Evolutionary conservation across 2,888 invertebrate genomes (phyloP).

Genomic region (Drosophila mettleri): DNA sequence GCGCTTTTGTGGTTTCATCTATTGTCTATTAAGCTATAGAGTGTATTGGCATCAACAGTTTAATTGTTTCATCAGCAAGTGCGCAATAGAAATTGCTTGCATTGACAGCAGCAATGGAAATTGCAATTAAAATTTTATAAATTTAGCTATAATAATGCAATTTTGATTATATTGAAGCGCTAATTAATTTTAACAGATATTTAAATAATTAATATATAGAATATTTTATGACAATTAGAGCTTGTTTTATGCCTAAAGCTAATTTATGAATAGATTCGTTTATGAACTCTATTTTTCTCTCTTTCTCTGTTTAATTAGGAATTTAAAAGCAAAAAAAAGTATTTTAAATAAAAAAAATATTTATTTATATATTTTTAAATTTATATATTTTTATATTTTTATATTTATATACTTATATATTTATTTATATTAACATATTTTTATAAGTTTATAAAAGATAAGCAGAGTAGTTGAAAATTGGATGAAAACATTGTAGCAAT

Average conservation of each 20-base stretch:
- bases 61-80: constrained; percentile 1
- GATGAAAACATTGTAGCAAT: neutral
- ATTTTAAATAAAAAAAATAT: neutral
- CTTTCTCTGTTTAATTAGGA: neutral
- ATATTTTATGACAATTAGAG: no score
- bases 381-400: neutral
- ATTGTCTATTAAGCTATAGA: constrained; percentile 20
- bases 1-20: neutral
- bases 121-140: neutral
- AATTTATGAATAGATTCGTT: neutral
- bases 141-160: neutral
- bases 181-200: neutral
- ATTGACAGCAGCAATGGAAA: neutral
- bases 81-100: constrained; percentile 3
- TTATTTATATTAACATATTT: neutral
- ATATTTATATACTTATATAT: neutral
- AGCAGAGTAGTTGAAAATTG: neutral
- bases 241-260: neutral
- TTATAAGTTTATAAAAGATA: no score
- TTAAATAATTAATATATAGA: neutral
- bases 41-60: constrained; percentile 3
- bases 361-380: neutral
- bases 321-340: neutral
- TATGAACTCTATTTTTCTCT: neutral
- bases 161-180: neutral